Evolutionary conservation across 1,140 invertebrate genomes (phyloP).

Genomic region (Pygmarrhopalites habei): DNA sequence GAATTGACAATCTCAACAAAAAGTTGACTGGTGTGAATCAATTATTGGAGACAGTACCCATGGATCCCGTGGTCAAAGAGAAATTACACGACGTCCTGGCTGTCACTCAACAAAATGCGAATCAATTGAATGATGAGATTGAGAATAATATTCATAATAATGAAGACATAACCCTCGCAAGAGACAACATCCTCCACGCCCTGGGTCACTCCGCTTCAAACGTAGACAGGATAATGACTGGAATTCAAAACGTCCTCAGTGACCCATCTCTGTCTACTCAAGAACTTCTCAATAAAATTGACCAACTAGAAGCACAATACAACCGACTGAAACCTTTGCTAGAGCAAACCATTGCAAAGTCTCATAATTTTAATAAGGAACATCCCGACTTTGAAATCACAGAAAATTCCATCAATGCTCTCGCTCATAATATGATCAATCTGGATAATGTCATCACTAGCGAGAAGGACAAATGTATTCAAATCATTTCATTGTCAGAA

Average conservation of each 20-base stretch:
- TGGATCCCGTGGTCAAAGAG: neutral
- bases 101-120: constrained; percentile 2
- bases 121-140: constrained; percentile 2
- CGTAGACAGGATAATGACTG: neutral
- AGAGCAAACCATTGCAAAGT: neutral
- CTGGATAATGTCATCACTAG: constrained; percentile 20
- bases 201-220: neutral
- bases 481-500: constrained; percentile 63
- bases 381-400: constrained; percentile 10
- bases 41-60: neutral
- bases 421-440: constrained; percentile 1
- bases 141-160: constrained; percentile 1
- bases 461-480: constrained; percentile 65
- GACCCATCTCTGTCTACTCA: neutral
- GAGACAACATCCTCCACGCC: neutral
- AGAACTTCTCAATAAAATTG: constrained; percentile 12
- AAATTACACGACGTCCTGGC: neutral
- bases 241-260: neutral
- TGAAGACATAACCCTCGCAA: neutral
- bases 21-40: neutral
- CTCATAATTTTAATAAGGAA: constrained; percentile 16
- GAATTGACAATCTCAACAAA: neutral
- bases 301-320: constrained; percentile 13
- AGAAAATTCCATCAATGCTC: neutral
- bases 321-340: constrained; percentile 3